A percentile compares a stretch with the other conserved stretches of the same genome.
phyloP scores from a whole-genome alignment of 1,140 invertebrate genomes.

The Holotrichia oblita region DNA sequence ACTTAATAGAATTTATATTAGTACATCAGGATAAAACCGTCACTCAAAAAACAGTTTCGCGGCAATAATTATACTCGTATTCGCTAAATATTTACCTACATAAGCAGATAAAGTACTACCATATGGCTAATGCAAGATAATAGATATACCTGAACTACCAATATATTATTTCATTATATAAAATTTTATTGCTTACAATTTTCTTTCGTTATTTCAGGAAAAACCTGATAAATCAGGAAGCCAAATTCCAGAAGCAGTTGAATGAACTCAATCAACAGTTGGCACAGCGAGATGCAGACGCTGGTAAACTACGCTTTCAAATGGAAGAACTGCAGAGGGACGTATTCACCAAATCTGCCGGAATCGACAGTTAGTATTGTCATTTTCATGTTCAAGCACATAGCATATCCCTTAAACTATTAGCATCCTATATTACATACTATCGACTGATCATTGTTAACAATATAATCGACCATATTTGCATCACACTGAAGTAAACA shows the following conservation, averaged over 20 bases:
- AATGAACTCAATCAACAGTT: slow-evolving; percentile 64
- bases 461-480: too few relatives aligned
- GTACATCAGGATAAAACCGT: too few relatives aligned
- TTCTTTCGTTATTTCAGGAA: slow-evolving; percentile 58
- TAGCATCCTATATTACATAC: too few relatives aligned
- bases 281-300: slow-evolving; percentile 63
- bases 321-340: slow-evolving; percentile 67
- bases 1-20: too few relatives aligned
- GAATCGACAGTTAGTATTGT: slow-evolving; percentile 65
- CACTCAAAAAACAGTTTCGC: too few relatives aligned
- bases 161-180: background rate
- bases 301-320: slow-evolving; percentile 63
- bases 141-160: background rate
- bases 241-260: slow-evolving; percentile 63
- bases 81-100: background rate
- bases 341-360: slow-evolving; percentile 65
- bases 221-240: slow-evolving; percentile 66
- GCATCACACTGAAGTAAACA: too few relatives aligned
- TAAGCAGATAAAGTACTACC: background rate
- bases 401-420: too few relatives aligned
- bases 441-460: too few relatives aligned
- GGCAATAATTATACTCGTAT: background rate
- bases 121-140: background rate
- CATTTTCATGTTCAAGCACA: too few relatives aligned
- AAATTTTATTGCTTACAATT: background rate